These are phyloP conservation scores for Rhagium mordax DNA, from an alignment of 2,888 invertebrate genomes.

Conservation along the genomic window DNA sequence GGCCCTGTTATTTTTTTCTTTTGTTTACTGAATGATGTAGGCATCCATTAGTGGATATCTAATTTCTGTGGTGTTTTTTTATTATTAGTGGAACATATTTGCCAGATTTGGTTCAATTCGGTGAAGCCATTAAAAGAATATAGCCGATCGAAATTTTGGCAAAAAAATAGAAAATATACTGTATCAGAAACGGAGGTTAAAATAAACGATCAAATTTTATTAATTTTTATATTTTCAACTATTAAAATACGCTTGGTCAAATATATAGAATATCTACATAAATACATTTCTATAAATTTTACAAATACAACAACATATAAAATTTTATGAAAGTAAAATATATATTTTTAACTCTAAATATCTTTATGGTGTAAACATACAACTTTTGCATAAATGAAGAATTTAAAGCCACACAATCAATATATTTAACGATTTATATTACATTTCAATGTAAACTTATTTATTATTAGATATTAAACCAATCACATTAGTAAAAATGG, in stretches of 20 bases:
- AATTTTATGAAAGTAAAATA: conserved; percentile 47
- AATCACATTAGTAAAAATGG: neutral
- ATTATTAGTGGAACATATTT: too few relatives aligned
- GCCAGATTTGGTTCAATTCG: too few relatives aligned
- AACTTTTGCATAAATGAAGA: conserved; percentile 43
- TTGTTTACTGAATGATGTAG: too few relatives aligned
- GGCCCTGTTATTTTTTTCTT: too few relatives aligned
- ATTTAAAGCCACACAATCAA: conserved; percentile 48
- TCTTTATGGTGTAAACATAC: conserved; percentile 40
- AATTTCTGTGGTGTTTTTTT: too few relatives aligned
- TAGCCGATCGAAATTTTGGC: too few relatives aligned
- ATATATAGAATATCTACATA: conserved; percentile 56
- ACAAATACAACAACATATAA: conserved; percentile 60
- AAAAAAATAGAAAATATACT: too few relatives aligned
- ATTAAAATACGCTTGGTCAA: conserved; percentile 55
- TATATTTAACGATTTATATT: conserved; percentile 28
- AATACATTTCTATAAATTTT: conserved; percentile 59
- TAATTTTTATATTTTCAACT: conserved; percentile 48
- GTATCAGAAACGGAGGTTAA: too few relatives aligned
- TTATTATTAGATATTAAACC: neutral
- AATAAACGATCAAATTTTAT: too few relatives aligned
- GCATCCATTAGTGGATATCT: too few relatives aligned
- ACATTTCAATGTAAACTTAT: neutral
- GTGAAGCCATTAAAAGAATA: too few relatives aligned
- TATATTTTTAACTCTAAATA: conserved; percentile 36